Conservation (phyloP, 2,113 vertebrate species). For the Gallinago undulata region DNA sequence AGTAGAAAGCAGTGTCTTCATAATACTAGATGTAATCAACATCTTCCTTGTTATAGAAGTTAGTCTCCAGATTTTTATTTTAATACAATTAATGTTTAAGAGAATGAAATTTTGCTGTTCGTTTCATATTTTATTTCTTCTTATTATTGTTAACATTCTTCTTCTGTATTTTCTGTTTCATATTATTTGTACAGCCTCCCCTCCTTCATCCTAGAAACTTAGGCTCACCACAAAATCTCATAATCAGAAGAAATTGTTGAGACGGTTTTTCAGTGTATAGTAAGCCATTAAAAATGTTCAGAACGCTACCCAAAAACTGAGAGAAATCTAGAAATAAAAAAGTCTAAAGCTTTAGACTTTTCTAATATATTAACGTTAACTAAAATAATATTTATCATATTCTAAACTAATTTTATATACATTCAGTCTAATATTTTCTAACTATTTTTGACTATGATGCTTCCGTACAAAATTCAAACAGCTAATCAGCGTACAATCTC, state of each 20-base stretch:
- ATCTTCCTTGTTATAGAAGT: neutral
- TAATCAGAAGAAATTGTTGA: neutral
- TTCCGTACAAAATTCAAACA: neutral
- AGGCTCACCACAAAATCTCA: neutral
- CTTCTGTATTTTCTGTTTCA: neutral
- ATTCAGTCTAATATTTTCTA: neutral
- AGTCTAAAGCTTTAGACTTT: neutral
- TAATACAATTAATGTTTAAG: neutral
- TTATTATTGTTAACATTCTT: neutral
- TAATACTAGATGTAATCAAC: neutral
- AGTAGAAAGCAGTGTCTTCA: neutral
- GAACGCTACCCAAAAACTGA: neutral
- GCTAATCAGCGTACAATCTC: neutral
- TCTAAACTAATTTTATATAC: neutral
- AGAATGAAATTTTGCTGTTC: neutral
- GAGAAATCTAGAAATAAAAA: too few species aligned
- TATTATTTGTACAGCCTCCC: neutral
- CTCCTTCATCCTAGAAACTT: accelerated
- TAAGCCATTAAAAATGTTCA: neutral
- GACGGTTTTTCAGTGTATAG: neutral
- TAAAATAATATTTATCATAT: neutral
- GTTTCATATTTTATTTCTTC: neutral
- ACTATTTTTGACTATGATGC: neutral
- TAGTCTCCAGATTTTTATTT: slow-evolving; percentile 23
- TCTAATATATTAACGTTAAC: neutral